Evolutionary conservation across 2,888 invertebrate species (phyloP), one percentile per base, ranked within the genome.

Genomic region (Diachrysia chrysitis): DNA sequence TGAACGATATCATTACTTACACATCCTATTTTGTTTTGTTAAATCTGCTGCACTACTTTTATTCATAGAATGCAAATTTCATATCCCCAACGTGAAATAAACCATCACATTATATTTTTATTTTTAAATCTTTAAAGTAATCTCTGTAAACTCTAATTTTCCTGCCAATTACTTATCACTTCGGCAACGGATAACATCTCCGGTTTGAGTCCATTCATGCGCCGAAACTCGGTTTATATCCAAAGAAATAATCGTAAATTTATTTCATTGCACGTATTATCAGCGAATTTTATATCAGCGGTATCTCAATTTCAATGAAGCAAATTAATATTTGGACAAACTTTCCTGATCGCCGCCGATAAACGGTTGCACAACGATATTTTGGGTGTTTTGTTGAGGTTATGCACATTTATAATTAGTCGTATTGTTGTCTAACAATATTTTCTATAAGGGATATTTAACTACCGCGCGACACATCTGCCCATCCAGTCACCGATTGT

Each of bases 341-440:
- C 35, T 73, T 76, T 71, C 72, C 68, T 83, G 87, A 85, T 89
- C 80, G 59, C 73, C 63, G 72, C 69, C 71, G 86, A 89, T 87
- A 78, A 78, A 70, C 61, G 69, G 72, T 80, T 85, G 76, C 82
- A 87, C 85, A 90, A 87, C 86, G 73, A 82, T 58, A 83, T 86
- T 87, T 87, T 85, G 68, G 81, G 76, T 82, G 82, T 84, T 88
- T 90, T 89, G 86, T 88, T 87, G 86, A 86, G 83, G 81, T 87
- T 85, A 85, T 75, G 76, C 75, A 83, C 85, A 83, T 81, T 80
- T 87, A 90, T 92, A 93, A 95, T 95, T 92, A 93, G 86, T 78
- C 37, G 87, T 88, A 94, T 95, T 95, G 95, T 94, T 88, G 79
- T 81, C 57, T 79, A 86, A 89, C 85, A 87, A 89, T 89, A 85